Evolutionary conservation across 2,113 vertebrate genomes (phyloP), one percentile per base, ranked within the genome.

Genomic region (Nothocercus nigrocapillus): DNA sequence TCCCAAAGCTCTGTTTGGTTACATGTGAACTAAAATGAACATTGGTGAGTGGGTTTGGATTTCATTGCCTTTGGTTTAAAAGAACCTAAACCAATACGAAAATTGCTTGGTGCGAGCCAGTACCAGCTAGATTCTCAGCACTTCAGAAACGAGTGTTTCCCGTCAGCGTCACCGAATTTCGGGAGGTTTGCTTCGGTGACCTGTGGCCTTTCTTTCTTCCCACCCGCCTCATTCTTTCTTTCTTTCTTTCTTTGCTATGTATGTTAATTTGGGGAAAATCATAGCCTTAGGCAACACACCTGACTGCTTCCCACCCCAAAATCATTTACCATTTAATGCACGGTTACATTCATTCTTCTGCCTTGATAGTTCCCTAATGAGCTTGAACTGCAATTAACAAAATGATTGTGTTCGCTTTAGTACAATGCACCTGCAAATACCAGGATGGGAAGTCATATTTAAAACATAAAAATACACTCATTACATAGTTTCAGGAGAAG

Each of bases 371-470:
- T 97, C 94, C 95, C 94, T 97, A 95, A 97, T 96, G 96, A 96
- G 97, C 91, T 96, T 97, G 94, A 97, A 97, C 96, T 96, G 94
- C 95, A 95, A 97, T 97, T 97, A 97, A 97, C 94, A 88, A 97
- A 96, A 97, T 95, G 82, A 97, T 98, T 86, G 94, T 86, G 79
- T 94, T 97, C 90, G 5, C 95, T 96, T 97, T 83, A 97, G 94
- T 93, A 79, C 96, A 94, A 94, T 88, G 90, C 95, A 96, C 97
- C 97, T 98, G 92, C 87, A 95, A 95, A 94, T 94, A 94, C 96
- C 94, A 95, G 77, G 72, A 96, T 90, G 79, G 88, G 89, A 96
- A 96, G 93, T 88, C 82, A 72, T 54, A 85, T 93, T 95, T 93
- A 75, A 86, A 89, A 54, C 80, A 64, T 5, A 86, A 95, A 97